Base-by-base conservation (phyloP, 1,140 invertebrate genomes). In the Onthophagus taurus region DNA sequence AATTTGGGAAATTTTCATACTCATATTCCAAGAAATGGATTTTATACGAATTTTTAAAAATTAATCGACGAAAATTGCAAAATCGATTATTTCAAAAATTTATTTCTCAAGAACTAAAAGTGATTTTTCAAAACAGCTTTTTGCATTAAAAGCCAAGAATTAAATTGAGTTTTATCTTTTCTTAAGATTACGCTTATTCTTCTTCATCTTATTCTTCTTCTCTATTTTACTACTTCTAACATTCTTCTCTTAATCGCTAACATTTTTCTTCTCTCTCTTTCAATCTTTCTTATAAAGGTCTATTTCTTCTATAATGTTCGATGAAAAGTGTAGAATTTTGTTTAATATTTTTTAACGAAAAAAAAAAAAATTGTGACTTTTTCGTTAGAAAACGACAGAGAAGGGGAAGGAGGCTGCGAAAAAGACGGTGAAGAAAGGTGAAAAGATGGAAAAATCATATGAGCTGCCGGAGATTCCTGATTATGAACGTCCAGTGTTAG, bases 391-490 rank as follows among this genome's bases (percentile, higher is more conserved):
- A 51, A 65, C 64, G 44, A 69, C 68, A 52, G 65, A 66, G 20
- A 70, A 67, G 50, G 61, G 52, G 29, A 53, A 67, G 51, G 44
- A 51, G 29, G 46, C 48, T 20, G 47, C 52, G 5, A 53, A 54
- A 14, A 54, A 54, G 23, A 60, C 61, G 47, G 47, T 50, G 4
- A 52, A 51, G 38, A 58, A 54, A 18, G 50, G 31, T 9, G 29
- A 21, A 2, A 53, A 66, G 54, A 77, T 78, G 45, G 66, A 69
- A 24, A 70, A 69, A 53, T 64, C 60, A 38, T 79, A 77, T 36
- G 80, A 59, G 19, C 57, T 82, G 16, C 68, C 83, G 38, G 80
- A 83, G 60, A 85, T 85, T 50, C 76, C 81, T 16, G 80, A 84
- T 62, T 80, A 80, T 54, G 77, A 80, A 45, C 71, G 76, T 46